Base-by-base conservation (phyloP, 2,113 vertebrate genomes). In the Scolopax mira region DNA sequence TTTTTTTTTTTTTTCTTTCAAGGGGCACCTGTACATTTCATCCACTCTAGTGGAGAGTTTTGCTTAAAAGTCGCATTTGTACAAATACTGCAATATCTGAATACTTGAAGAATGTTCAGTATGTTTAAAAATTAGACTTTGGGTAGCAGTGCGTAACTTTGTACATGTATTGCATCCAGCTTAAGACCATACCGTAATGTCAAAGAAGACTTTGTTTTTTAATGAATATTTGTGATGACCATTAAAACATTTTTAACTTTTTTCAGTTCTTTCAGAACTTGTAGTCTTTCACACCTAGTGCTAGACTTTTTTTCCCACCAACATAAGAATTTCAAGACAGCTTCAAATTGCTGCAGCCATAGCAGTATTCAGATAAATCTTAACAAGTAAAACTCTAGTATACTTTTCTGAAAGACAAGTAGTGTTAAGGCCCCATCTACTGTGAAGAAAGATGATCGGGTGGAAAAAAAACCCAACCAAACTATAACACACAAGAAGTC, bases 141-240 rank as follows among this genome's bases (percentile, higher is more conserved):
- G 10, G 24, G 13, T 41, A 70, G 31, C 1, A 3, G 12, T 39
- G 13, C 1, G 0, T n/a, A 14, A 48, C 16, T 66, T 55, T 72
- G 10, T 35, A 35, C 9, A n/a, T 1, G 8, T 49, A 57, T 21
- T 41, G 33, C 27, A 8, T 37, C 13, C 33, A 33, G 23, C 27
- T 66, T 46, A 49, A 48, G 16, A 77, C 5, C 5, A 37, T 41
- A 17, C 5, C 33, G 61, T 35, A 52, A 79, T 5, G 9, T 37
- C 31, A 64, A 37, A 84, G 39, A 71, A 11, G 6, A 70, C 13
- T 70, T 33, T 55, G 13, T 4, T 51, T 85, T 75, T 35, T 15
- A n/a, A 92, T 58, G 19, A 18, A n/a, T 25, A 64, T 41, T 61
- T 44, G 15, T 57, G 13, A 66, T 23, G 8, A 44, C 14, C 13